Conservation (phyloP, 2,797 vertebrate genomes). For the Rhodeus uyekii region DNA sequence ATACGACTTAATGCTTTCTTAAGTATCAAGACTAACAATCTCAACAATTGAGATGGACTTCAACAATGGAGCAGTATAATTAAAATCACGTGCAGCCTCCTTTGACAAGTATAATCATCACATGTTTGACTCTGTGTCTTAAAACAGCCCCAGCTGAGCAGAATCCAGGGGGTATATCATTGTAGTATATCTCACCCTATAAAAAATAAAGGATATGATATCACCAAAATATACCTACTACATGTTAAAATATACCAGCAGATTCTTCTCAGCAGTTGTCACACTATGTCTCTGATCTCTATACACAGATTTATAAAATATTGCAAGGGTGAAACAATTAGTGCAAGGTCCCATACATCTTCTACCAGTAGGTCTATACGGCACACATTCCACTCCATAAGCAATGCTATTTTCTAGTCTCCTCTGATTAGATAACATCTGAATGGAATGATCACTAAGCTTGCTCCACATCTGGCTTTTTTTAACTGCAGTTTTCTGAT, state of each 20-base stretch:
- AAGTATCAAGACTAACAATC: background rate
- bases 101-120: background rate
- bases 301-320: background rate
- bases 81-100: conserved; percentile 45
- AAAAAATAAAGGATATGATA: background rate
- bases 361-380: background rate
- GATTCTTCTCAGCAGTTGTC: background rate
- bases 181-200: background rate
- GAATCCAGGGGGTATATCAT: background rate
- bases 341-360: background rate
- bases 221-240: background rate
- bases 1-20: background rate
- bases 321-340: background rate
- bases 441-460: background rate
- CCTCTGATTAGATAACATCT: background rate
- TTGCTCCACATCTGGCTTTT: background rate
- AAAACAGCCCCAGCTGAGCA: conserved; percentile 28
- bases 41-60: background rate
- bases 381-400: background rate
- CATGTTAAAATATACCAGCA: background rate
- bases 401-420: background rate
- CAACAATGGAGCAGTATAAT: background rate
- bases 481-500: background rate
- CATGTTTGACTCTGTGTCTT: conserved; percentile 31
- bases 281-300: background rate